Conservation (phyloP, 1,140 invertebrate species). For the Anastrepha ludens region DNA sequence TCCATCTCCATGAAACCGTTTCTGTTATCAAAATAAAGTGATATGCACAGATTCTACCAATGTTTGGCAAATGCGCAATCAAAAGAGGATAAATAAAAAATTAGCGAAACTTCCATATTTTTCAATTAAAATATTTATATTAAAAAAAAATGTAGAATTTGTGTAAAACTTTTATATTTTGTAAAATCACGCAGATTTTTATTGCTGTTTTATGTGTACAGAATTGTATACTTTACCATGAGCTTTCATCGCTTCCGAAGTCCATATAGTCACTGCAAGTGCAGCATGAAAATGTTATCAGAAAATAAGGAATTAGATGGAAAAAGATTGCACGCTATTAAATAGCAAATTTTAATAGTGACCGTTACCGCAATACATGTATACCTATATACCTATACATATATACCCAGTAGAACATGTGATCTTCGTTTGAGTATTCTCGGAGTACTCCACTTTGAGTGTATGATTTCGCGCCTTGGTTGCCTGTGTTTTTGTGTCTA, state of each 20-base stretch:
- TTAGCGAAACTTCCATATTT: background rate
- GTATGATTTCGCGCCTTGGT: no score
- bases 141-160: background rate
- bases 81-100: background rate
- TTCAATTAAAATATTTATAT: conserved; percentile 25
- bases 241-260: conserved; percentile 57
- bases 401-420: no score
- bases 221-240: conserved; percentile 66
- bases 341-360: conserved; percentile 41
- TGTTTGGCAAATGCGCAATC: background rate
- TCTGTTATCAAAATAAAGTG: no score
- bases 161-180: background rate
- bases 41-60: no score
- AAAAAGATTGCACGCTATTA: background rate
- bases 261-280: conserved; percentile 64
- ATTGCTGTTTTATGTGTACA: background rate
- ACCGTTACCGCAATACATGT: conserved; percentile 58
- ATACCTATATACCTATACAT: conserved; percentile 54
- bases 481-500: no score
- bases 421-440: no score
- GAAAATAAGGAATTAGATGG: background rate
- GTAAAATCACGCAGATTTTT: no score
- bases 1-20: no score
- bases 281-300: conserved; percentile 16
- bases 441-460: no score